phyloP scores from a whole-genome alignment of 2,797 vertebrate genomes.

The Enteromius mattozi region DNA sequence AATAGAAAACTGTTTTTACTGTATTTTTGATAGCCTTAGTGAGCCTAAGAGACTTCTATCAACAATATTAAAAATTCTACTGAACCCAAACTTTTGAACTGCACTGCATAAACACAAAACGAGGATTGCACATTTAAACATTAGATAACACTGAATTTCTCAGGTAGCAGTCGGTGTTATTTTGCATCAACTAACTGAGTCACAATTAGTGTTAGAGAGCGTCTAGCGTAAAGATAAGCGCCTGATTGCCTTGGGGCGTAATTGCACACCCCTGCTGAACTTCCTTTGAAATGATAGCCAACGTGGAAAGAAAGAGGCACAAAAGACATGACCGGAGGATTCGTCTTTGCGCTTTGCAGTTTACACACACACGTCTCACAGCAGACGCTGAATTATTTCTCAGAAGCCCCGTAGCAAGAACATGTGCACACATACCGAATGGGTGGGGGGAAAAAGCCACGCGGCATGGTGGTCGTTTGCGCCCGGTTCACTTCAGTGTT shows the following conservation, averaged over 20 bases:
- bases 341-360: constrained; percentile 12
- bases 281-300: constrained; percentile 47
- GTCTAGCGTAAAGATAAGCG: constrained; percentile 40
- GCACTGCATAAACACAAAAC: background rate
- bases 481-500: constrained; percentile 13
- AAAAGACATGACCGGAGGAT: constrained; percentile 41
- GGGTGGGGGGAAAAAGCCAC: constrained; percentile 12
- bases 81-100: background rate
- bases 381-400: constrained; percentile 18
- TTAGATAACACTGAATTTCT: background rate
- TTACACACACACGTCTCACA: constrained; percentile 3
- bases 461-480: constrained; percentile 1
- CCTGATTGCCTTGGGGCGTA: constrained; percentile 46
- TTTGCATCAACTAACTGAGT: constrained; percentile 31
- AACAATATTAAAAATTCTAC: background rate
- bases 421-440: background rate
- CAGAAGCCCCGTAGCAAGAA: constrained; percentile 23
- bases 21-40: background rate
- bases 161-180: constrained; percentile 13
- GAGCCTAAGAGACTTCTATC: background rate
- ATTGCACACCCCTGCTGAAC: constrained; percentile 44
- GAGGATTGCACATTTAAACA: background rate
- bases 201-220: constrained; percentile 42
- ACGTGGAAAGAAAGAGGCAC: constrained; percentile 24
- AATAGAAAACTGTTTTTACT: background rate